Percentiles rank a stretch among this genome's conserved stretches.
Evolutionary conservation across 1,140 invertebrate species (phyloP).

Genomic region (Meloidogyne floridensis): DNA sequence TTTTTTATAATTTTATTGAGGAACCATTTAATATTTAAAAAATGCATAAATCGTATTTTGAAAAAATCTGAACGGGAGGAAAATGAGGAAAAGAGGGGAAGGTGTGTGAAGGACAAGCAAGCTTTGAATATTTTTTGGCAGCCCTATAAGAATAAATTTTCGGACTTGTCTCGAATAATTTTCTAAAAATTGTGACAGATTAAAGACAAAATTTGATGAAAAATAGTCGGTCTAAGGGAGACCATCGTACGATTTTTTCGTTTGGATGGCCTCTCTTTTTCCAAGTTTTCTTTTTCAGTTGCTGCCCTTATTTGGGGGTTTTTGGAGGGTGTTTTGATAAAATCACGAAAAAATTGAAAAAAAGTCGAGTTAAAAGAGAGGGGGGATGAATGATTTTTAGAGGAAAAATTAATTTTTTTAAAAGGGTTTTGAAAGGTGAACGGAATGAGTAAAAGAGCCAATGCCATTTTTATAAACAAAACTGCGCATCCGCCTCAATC

Average conservation of each 20-base stretch:
- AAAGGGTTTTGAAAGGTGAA: neutral
- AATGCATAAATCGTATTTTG: neutral
- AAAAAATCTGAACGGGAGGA: neutral
- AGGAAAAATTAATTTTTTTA: neutral
- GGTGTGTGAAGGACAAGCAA: neutral
- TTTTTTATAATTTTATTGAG: neutral
- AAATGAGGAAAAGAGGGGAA: neutral
- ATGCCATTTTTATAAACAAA: neutral
- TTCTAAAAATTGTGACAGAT: neutral
- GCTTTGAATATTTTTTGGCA: neutral
- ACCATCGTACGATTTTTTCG: neutral
- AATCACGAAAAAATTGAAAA: neutral
- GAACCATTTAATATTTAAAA: neutral
- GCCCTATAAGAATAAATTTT: neutral
- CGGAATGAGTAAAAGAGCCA: neutral
- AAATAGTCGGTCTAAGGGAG: neutral
- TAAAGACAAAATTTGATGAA: neutral
- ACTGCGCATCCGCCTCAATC: neutral
- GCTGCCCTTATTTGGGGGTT: neutral
- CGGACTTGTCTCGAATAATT: constrained; percentile 6
- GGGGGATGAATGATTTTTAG: no score
- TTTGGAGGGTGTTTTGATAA: neutral
- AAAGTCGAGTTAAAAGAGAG: neutral
- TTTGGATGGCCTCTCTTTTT: neutral
- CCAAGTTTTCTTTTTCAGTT: neutral